These are phyloP conservation scores for Teleogryllus occipitalis DNA, from an alignment of 1,140 invertebrate species.

Conservation along the genomic window DNA sequence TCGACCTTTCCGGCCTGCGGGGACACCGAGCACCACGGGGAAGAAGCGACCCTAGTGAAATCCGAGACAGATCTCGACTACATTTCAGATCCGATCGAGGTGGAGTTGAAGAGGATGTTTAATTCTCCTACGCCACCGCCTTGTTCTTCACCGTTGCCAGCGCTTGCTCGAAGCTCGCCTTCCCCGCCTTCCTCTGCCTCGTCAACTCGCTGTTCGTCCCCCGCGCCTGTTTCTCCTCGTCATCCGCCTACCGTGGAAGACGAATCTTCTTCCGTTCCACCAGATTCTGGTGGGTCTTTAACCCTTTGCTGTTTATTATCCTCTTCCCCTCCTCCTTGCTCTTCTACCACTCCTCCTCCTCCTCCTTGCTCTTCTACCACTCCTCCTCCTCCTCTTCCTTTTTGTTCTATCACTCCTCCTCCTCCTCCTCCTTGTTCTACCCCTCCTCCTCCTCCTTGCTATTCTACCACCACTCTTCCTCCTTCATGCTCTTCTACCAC, in stretches of 20 bases:
- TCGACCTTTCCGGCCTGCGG: no score
- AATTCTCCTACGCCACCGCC: no score
- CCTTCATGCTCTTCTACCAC: no score
- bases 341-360: not conserved
- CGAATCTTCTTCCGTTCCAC: not conserved
- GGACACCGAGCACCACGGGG: no score
- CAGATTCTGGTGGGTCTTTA: not conserved
- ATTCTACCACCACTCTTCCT: no score
- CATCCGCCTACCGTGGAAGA: not conserved
- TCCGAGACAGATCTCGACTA: no score
- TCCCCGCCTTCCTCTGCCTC: not conserved
- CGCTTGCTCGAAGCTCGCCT: no score
- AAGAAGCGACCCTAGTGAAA: no score
- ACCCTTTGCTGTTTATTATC: not conserved
- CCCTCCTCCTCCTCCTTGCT: not conserved
- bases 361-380: not conserved
- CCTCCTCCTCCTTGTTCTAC: not conserved
- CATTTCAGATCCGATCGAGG: no score
- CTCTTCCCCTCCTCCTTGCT: not conserved
- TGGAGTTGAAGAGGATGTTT: no score
- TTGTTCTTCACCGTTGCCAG: no score
- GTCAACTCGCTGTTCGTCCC: not conserved
- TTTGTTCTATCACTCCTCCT: not conserved
- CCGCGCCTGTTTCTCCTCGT: not conserved
- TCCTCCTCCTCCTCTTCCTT: not conserved